Base-by-base conservation (phyloP, 2,113 vertebrate genomes). In the Typhlomys cinereus region DNA sequence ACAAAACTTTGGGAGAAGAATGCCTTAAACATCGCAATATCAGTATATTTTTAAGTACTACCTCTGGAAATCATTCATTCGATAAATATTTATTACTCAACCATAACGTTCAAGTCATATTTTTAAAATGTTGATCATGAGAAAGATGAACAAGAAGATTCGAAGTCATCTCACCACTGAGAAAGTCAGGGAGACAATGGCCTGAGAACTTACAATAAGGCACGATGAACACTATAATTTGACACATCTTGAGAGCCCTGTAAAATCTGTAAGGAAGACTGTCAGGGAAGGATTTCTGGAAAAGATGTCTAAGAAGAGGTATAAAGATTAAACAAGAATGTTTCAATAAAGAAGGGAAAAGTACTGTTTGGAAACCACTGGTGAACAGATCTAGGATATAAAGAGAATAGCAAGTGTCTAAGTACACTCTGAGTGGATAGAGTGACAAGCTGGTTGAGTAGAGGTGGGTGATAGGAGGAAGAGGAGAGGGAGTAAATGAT, bases 1-100 rank as follows among this genome's bases (percentile, higher is more conserved):
- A 62, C n/a, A 41, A 69, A 80, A 54, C 23, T 31, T 90, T 90
- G 83, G 62, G 86, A 25, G 70, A 79, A 31, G 61, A 52, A 71
- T 64, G 46, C 4, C 46, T 7, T 59, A 83, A 21, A 82, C 27
- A 88, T 54, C 75, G 52, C 85, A 87, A 73, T 31, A 39, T 52
- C 29, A 81, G n/a, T 52, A 54, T 61, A 9, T 76, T 90, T 89
- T 74, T n/a, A 31, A 78, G 27, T 20, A 15, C 0, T 34, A 34
- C 2, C 73, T 67, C 39, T 1, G 1, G 36, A 92, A 89, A 31
- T 62, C 34, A 70, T 83, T 93, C 54, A 79, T 80, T 92, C 48
- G 78, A 69, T 50, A 90, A 27, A 62, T 50, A 62, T 54, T 88
- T 66, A 36, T 57, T 48, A 21, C 46, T 21, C 7, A 52, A 8